A percentile compares a stretch with the other conserved stretches of the same genome.
phyloP scores from a whole-genome alignment of 2,888 invertebrate genomes.

The Volucella zonaria region DNA sequence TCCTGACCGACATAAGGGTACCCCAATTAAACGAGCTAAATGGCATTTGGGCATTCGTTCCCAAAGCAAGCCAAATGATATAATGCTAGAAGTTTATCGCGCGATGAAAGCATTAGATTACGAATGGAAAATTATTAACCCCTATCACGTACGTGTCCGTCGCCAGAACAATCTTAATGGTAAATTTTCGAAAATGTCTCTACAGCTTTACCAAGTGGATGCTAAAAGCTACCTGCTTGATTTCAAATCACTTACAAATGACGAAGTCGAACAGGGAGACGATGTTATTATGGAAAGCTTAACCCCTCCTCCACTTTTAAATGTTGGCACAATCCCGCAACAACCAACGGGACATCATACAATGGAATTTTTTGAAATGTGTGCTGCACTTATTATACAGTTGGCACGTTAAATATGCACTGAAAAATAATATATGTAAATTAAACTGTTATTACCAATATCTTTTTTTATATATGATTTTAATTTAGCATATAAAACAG shows the following conservation, averaged over 20 bases:
- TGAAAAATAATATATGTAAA: background rate
- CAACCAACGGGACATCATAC: constrained; percentile 92
- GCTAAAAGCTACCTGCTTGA: constrained; percentile 98
- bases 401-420: constrained; percentile 90
- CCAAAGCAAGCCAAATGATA: constrained; percentile 99
- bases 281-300: constrained; percentile 82
- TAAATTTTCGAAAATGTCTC: constrained; percentile 96
- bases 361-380: constrained; percentile 99
- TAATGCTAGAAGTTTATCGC: constrained; percentile 99
- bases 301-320: constrained; percentile 80
- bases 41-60: constrained; percentile 99
- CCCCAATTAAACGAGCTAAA: constrained; percentile 96
- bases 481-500: background rate
- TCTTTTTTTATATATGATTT: constrained; percentile 3
- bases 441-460: constrained; percentile 8
- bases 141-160: constrained; percentile 97
- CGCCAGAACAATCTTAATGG: constrained; percentile 92
- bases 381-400: constrained; percentile 98
- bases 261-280: constrained; percentile 85
- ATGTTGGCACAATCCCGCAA: constrained; percentile 79
- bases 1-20: constrained; percentile 84
- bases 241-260: constrained; percentile 96
- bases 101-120: constrained; percentile 99
- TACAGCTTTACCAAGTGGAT: constrained; percentile 99
- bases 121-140: constrained; percentile 99